Conservation (phyloP, 2,888 invertebrate species). For the Epiblema foenella region DNA sequence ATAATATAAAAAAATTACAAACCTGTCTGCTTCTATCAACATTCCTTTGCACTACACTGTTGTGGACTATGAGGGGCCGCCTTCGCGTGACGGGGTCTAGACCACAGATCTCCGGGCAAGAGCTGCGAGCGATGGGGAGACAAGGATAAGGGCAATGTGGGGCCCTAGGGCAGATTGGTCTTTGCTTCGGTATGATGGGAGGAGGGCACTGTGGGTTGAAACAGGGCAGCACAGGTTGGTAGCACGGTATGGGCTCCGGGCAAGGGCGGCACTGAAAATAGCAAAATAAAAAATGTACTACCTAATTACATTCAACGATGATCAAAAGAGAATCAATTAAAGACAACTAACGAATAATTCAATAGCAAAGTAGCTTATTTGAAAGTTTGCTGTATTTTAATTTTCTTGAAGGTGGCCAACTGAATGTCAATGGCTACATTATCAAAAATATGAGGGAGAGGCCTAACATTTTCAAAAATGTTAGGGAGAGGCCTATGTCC, state of each 20-base stretch:
- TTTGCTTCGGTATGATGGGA: constrained; percentile 78
- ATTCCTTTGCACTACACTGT: constrained; percentile 64
- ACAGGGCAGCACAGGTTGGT: constrained; percentile 75
- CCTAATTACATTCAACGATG: background rate
- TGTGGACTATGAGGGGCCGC: constrained; percentile 84
- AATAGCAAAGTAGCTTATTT: background rate
- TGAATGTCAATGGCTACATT: background rate
- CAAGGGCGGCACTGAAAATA: constrained; percentile 68
- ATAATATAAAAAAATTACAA: background rate
- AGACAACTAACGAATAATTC: too few relatives aligned
- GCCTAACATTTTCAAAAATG: background rate
- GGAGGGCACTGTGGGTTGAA: constrained; percentile 83
- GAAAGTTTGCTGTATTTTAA: background rate
- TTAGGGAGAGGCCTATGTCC: too few relatives aligned
- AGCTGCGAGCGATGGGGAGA: constrained; percentile 76
- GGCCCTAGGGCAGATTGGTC: constrained; percentile 77
- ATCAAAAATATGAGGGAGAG: background rate
- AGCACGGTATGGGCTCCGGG: constrained; percentile 74
- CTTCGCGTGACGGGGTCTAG: constrained; percentile 85
- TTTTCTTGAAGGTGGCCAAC: too few relatives aligned
- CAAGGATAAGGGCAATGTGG: constrained; percentile 78
- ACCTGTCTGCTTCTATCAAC: constrained; percentile 28
- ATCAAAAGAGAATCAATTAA: background rate
- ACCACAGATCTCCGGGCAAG: constrained; percentile 69
- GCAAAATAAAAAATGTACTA: constrained; percentile 12